Conservation (phyloP, 2,888 invertebrate species). For the Drosophila suboccidentalis region DNA sequence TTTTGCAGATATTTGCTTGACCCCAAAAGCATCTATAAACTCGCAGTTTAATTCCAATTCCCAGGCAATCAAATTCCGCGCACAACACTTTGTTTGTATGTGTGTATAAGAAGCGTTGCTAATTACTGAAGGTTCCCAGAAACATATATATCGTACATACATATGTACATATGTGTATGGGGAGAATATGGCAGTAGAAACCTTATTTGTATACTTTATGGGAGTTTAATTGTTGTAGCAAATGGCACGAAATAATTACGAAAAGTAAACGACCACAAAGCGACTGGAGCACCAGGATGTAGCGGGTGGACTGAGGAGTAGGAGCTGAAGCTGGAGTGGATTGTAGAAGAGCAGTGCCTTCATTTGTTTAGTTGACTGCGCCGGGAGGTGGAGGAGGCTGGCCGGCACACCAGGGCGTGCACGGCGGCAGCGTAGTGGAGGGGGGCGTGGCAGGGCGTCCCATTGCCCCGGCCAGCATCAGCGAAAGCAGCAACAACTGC, state of each 20-base stretch:
- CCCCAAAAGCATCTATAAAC: conserved; percentile 29
- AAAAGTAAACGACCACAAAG: conserved; percentile 24
- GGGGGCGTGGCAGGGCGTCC: conserved; percentile 13
- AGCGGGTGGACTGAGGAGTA: not conserved
- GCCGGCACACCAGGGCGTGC: conserved; percentile 66
- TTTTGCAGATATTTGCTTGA: conserved; percentile 1
- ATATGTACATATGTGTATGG: not conserved
- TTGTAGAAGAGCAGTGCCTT: conserved; percentile 3
- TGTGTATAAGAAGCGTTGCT: conserved; percentile 34
- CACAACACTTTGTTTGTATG: conserved; percentile 5
- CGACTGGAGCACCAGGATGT: conserved; percentile 12
- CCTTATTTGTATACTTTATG: conserved; percentile 64
- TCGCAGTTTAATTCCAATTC: conserved; percentile 32
- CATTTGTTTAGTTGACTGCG: conserved; percentile 41
- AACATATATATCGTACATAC: not conserved
- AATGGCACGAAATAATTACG: conserved; percentile 59
- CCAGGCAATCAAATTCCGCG: conserved; percentile 40
- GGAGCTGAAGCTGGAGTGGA: not conserved
- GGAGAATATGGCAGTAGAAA: conserved; percentile 28
- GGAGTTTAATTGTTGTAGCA: conserved; percentile 64
- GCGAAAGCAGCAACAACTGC: conserved; percentile 52
- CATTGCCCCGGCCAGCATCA: conserved; percentile 36
- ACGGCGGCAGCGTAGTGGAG: conserved; percentile 30
- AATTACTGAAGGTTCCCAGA: conserved; percentile 45
- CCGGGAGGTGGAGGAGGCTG: conserved; percentile 61